phyloP scores from a whole-genome alignment of 1,140 invertebrate genomes.

The Meloidogyne chitwoodi region DNA sequence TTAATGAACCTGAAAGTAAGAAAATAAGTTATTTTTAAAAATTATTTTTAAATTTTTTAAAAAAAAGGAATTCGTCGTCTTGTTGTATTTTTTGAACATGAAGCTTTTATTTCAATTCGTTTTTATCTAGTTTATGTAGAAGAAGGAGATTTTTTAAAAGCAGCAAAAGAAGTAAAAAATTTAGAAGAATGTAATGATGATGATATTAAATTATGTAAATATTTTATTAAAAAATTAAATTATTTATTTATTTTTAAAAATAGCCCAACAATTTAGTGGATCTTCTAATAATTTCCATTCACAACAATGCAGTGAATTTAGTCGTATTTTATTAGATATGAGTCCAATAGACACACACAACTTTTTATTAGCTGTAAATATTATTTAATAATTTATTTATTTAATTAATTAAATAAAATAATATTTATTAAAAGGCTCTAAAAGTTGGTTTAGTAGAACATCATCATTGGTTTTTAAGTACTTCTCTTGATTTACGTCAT shows the following conservation, averaged over 20 bases:
- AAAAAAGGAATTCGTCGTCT: conserved; percentile 35
- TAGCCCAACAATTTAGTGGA: not conserved
- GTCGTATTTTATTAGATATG: conserved; percentile 54
- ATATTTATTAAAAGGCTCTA: conserved; percentile 52
- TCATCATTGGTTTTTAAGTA: conserved; percentile 58
- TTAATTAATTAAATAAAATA: not conserved
- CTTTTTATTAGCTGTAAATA: conserved; percentile 50
- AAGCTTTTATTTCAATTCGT: conserved; percentile 46
- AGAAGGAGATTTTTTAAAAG: conserved; percentile 49
- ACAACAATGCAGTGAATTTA: conserved; percentile 51
- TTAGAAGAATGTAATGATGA: conserved; percentile 12
- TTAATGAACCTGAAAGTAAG: conserved; percentile 44
- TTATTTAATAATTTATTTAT: conserved; percentile 11
- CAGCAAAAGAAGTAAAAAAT: conserved; percentile 39
- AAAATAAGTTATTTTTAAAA: not conserved
- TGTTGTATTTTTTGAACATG: conserved; percentile 49
- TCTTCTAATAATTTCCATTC: conserved; percentile 15
- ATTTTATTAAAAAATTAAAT: not conserved
- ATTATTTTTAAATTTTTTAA: conserved; percentile 14
- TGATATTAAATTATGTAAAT: not conserved
- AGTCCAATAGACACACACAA: conserved; percentile 50
- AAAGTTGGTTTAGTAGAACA: conserved; percentile 59
- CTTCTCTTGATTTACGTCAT: conserved; percentile 53
- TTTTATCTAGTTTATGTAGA: conserved; percentile 53
- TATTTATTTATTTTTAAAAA: not conserved